A percentile compares a stretch with the other conserved stretches of the same genome.
Evolutionary conservation across 2,113 vertebrate species (phyloP).

Genomic region (Gallinago paraguaiae): DNA sequence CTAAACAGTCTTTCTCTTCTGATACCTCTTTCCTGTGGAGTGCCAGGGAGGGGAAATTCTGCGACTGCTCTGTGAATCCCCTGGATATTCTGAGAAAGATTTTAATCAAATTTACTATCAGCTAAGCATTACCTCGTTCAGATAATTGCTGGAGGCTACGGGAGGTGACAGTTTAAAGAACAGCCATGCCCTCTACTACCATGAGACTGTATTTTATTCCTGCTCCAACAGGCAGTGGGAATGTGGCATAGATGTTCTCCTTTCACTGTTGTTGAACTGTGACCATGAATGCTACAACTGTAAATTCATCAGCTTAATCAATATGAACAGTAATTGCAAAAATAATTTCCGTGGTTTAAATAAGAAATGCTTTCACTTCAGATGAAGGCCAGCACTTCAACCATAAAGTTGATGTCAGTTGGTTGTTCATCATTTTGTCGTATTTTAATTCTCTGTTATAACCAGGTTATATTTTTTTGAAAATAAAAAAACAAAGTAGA

Average conservation of each 20-base stretch:
- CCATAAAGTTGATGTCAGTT: background rate
- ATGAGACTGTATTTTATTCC: background rate
- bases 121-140: background rate
- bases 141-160: background rate
- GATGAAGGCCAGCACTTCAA: background rate
- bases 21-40: background rate
- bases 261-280: background rate
- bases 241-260: background rate
- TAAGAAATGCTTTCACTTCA: background rate
- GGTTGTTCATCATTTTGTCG: background rate
- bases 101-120: background rate
- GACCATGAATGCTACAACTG: background rate
- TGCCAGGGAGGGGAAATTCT: background rate
- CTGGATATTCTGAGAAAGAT: background rate
- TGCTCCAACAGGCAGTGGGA: background rate
- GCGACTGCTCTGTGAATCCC: background rate
- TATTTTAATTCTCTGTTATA: background rate
- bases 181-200: background rate
- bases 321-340: background rate
- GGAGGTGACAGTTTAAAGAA: background rate
- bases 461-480: fast-evolving
- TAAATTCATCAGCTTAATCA: background rate
- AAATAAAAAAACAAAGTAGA: background rate
- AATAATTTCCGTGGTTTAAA: background rate
- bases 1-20: background rate